These are phyloP conservation scores for Molorchus minor DNA, from an alignment of 2,888 invertebrate genomes.

Conservation along the genomic window DNA sequence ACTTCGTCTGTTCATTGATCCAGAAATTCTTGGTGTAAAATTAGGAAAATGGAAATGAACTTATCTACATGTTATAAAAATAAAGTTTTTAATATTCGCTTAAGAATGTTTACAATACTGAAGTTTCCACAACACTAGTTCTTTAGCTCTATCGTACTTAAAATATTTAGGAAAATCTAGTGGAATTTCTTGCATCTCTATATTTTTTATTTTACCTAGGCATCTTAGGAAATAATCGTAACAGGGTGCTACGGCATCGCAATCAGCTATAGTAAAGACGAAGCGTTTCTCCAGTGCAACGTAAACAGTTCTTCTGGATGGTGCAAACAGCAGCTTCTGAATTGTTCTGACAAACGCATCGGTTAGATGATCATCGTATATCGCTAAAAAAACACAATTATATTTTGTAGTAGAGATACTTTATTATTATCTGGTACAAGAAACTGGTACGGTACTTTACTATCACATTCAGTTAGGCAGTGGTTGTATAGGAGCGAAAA, in stretches of 20 bases:
- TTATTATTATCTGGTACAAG: too few species aligned
- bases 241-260: conserved; percentile 86
- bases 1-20: too few species aligned
- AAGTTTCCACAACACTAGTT: conserved; percentile 80
- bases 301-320: conserved; percentile 70
- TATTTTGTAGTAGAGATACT: too few species aligned
- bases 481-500: too few species aligned
- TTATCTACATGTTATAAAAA: background rate
- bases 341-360: conserved; percentile 80
- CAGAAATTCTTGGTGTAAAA: too few species aligned
- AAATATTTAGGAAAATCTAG: conserved; percentile 84
- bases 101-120: conserved; percentile 20
- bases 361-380: conserved; percentile 85
- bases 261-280: conserved; percentile 83
- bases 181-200: conserved; percentile 71
- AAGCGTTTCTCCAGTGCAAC: conserved; percentile 86
- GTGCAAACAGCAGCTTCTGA: conserved; percentile 70
- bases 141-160: conserved; percentile 80
- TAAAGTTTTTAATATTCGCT: background rate
- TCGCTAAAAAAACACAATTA: conserved; percentile 74
- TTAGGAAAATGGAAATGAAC: background rate
- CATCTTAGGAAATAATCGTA: conserved; percentile 82
- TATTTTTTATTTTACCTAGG: conserved; percentile 66
- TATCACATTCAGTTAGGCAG: too few species aligned
- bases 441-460: too few species aligned